Evolutionary conservation across 2,113 vertebrate species (phyloP).

Genomic region (Crotalus helleri): DNA sequence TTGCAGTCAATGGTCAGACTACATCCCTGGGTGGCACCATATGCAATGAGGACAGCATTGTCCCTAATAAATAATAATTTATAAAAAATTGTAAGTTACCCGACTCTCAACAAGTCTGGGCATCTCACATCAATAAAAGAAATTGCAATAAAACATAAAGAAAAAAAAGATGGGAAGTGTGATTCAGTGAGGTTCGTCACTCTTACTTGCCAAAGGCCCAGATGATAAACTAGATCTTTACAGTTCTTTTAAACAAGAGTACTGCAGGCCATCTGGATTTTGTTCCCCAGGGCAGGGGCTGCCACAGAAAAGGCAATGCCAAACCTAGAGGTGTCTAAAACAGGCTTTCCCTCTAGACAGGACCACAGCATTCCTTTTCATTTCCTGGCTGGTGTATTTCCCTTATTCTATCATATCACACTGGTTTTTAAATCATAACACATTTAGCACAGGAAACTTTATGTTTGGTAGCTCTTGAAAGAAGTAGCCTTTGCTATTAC

Average conservation of each 20-base stretch:
- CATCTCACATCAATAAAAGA: neutral
- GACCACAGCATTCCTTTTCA: constrained; percentile 19
- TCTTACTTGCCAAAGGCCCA: neutral
- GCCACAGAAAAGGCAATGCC: neutral
- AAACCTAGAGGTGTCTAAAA: neutral
- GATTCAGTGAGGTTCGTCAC: neutral
- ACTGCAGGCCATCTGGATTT: neutral
- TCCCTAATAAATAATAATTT: neutral
- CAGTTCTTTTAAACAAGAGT: neutral
- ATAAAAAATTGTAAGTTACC: neutral
- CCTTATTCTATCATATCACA: constrained; percentile 17
- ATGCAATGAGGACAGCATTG: neutral
- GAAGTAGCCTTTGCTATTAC: constrained; percentile 57
- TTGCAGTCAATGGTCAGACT: neutral
- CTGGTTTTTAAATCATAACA: constrained; percentile 64
- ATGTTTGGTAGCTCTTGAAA: constrained; percentile 67
- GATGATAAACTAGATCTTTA: neutral
- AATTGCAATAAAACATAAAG: neutral
- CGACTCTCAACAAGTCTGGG: neutral
- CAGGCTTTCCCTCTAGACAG: constrained; percentile 1
- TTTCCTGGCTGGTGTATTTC: neutral
- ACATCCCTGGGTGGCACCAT: neutral
- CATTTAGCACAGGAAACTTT: constrained; percentile 58
- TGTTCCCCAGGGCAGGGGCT: neutral
- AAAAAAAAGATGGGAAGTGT: neutral